Percentiles rank a stretch among this genome's conserved stretches.
Conservation (phyloP, 2,113 vertebrate species). For the Triplophysa rosa region DNA sequence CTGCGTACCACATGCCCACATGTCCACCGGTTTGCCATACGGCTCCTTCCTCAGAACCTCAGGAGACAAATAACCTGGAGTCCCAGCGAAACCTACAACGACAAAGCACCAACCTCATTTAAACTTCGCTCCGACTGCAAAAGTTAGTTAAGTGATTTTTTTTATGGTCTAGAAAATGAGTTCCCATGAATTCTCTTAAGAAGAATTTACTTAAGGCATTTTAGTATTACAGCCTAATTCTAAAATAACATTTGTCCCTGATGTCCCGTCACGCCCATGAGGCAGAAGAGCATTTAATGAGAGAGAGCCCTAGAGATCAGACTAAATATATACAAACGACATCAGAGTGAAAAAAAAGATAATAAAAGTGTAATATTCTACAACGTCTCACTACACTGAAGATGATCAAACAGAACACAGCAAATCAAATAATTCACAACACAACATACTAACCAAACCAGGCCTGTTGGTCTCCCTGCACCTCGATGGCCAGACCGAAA, state of each 20-base stretch:
- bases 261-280: background rate
- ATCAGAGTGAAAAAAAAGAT: slow-evolving; percentile 43
- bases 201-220: slow-evolving; percentile 23
- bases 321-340: slow-evolving; percentile 58
- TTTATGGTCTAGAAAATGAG: slow-evolving; percentile 6
- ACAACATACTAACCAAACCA: slow-evolving; percentile 90
- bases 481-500: slow-evolving; percentile 96
- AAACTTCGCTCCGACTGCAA: background rate
- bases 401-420: background rate
- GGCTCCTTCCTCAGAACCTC: slow-evolving; percentile 96
- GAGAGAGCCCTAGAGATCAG: slow-evolving; percentile 50
- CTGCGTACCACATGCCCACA: slow-evolving; percentile 96
- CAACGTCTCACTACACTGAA: too few relatives aligned
- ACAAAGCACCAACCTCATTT: slow-evolving; percentile 21
- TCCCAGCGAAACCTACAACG: slow-evolving; percentile 89
- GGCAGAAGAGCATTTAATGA: slow-evolving; percentile 11
- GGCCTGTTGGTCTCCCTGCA: slow-evolving; percentile 96
- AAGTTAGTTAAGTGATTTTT: background rate
- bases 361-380: background rate
- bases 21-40: slow-evolving; percentile 96
- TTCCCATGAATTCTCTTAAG: slow-evolving; percentile 8
- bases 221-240: slow-evolving; percentile 51
- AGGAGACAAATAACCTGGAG: slow-evolving; percentile 94
- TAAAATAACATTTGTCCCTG: slow-evolving; percentile 36
- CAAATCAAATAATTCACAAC: background rate